phyloP scores from a whole-genome alignment of 2,113 vertebrate species.

The Puma concolor region DNA sequence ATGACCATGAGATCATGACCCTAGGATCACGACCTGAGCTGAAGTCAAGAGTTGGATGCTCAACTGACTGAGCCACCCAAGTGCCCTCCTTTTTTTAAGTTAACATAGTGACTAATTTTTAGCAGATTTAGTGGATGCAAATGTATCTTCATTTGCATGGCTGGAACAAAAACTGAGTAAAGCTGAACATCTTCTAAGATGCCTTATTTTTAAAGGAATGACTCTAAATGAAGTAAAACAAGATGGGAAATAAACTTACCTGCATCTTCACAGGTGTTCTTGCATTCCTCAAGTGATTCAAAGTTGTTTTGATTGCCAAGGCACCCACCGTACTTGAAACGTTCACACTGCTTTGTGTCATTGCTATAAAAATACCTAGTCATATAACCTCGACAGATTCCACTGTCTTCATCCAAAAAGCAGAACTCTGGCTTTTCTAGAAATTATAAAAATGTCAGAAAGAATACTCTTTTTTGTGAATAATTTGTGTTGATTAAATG shows the following conservation, averaged over 20 bases:
- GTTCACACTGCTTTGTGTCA: constrained; percentile 85
- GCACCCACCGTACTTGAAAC: constrained; percentile 95
- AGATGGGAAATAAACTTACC: constrained; percentile 81
- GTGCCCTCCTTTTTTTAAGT: neutral
- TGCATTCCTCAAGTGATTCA: constrained; percentile 87
- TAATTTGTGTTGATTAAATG: neutral
- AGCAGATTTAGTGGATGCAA: neutral
- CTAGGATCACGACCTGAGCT: too few relatives aligned
- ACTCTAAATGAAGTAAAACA: neutral
- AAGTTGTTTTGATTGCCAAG: constrained; percentile 97
- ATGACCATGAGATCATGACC: too few relatives aligned
- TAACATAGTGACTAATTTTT: neutral
- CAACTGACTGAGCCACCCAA: too few relatives aligned
- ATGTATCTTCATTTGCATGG: neutral
- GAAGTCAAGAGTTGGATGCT: too few relatives aligned
- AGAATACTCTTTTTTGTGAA: neutral
- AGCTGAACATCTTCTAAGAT: neutral
- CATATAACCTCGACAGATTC: constrained; percentile 91
- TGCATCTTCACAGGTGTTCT: constrained; percentile 84
- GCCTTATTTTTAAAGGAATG: neutral
- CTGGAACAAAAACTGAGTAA: neutral
- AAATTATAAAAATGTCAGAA: constrained; percentile 49
- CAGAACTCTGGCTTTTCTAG: constrained; percentile 91
- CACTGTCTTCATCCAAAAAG: constrained; percentile 89
- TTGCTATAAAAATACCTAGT: constrained; percentile 92